Percentiles rank a stretch among this genome's conserved stretches.
Evolutionary conservation across 2,888 invertebrate genomes (phyloP).

Genomic region (Drosophila antonietae): DNA sequence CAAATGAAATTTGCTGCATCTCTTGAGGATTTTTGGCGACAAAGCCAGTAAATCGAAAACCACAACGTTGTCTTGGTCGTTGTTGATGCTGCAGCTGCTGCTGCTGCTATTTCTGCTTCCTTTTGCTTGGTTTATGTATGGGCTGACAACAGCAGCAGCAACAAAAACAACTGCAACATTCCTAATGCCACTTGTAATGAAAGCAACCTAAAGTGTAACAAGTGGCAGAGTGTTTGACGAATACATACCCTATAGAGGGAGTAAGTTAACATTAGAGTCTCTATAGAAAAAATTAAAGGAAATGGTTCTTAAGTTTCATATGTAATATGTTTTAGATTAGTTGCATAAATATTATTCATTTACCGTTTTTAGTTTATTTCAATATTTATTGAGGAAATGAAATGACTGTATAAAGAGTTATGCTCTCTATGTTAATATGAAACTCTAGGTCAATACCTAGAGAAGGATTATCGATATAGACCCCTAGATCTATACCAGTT

Average conservation of each 20-base stretch:
- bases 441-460: no score
- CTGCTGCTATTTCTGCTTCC: background rate
- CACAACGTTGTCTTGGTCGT: constrained; percentile 48
- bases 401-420: no score
- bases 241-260: background rate
- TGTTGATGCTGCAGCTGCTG: constrained; percentile 1
- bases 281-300: background rate
- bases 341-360: background rate
- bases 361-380: no score
- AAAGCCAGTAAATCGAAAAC: constrained; percentile 63
- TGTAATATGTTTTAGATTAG: background rate
- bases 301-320: background rate
- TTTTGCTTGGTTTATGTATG: constrained; percentile 12
- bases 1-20: constrained; percentile 69
- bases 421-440: no score
- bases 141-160: constrained; percentile 16
- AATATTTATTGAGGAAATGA: no score
- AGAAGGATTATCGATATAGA: no score
- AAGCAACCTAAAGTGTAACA: constrained; percentile 1
- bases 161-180: constrained; percentile 17
- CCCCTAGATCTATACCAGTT: no score
- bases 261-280: background rate
- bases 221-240: background rate
- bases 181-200: constrained; percentile 59
- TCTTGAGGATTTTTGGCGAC: constrained; percentile 65